Evolutionary conservation across 2,888 invertebrate genomes (phyloP).

Genomic region (Sinodicranocentrus sp.): DNA sequence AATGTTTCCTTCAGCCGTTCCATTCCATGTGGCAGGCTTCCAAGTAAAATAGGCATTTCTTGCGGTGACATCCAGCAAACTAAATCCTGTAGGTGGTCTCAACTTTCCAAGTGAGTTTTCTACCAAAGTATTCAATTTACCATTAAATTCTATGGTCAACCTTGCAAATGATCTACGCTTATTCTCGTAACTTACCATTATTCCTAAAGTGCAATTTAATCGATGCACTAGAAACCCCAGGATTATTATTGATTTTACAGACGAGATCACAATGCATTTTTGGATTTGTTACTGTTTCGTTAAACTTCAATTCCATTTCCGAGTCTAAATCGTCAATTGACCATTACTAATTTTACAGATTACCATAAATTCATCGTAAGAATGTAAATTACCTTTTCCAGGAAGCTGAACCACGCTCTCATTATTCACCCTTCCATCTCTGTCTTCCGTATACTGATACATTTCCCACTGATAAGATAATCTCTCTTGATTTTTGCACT

Average conservation of each 20-base stretch:
- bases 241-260: slow-evolving; percentile 42
- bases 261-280: slow-evolving; percentile 46
- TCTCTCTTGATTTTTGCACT: slow-evolving; percentile 15
- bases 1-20: slow-evolving; percentile 12
- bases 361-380: neutral
- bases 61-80: slow-evolving; percentile 47
- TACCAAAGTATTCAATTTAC: no score
- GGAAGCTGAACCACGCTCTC: slow-evolving; percentile 48
- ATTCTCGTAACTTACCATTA: slow-evolving; percentile 31
- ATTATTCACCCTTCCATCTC: slow-evolving; percentile 31
- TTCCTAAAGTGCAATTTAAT: slow-evolving; percentile 51
- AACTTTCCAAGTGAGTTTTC: no score
- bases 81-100: slow-evolving; percentile 49
- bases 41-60: slow-evolving; percentile 58
- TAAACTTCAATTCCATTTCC: slow-evolving; percentile 61
- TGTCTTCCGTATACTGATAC: slow-evolving; percentile 48
- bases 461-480: slow-evolving; percentile 64
- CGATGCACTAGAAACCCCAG: slow-evolving; percentile 23
- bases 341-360: slow-evolving; percentile 1
- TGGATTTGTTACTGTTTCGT: slow-evolving; percentile 47
- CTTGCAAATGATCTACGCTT: no score
- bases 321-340: no score
- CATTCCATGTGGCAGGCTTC: slow-evolving; percentile 4
- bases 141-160: no score
- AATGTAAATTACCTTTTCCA: slow-evolving; percentile 36